A percentile compares a stretch with the other conserved stretches of the same genome.
phyloP scores from a whole-genome alignment of 2,797 vertebrate genomes.

The Lindbergichthys nudifrons region DNA sequence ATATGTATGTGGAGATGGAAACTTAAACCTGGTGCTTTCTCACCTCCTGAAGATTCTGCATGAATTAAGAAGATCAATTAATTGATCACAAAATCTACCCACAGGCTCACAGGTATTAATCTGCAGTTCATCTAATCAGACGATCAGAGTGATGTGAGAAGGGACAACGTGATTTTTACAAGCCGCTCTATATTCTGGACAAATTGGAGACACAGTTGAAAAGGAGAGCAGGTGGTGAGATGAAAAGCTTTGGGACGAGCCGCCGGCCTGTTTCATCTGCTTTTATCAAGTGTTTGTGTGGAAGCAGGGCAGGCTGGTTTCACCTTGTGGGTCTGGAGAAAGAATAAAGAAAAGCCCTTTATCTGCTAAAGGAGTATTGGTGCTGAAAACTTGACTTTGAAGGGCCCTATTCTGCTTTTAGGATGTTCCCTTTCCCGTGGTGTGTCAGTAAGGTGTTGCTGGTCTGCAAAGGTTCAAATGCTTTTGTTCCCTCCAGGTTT shows the following conservation, averaged over 20 bases:
- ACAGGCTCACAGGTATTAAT: neutral
- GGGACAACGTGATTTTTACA: neutral
- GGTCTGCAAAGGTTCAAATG: neutral
- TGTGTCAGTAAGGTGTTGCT: no score
- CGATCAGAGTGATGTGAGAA: neutral
- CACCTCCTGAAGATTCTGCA: no score
- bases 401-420: no score
- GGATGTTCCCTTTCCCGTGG: no score
- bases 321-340: neutral
- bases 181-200: conserved; percentile 17
- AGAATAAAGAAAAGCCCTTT: neutral
- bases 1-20: conserved; percentile 5
- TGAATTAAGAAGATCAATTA: no score
- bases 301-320: conserved; percentile 15
- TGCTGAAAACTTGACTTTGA: no score
- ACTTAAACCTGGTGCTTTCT: neutral
- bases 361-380: neutral
- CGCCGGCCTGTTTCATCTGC: conserved; percentile 41
- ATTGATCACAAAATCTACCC: no score
- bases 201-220: conserved; percentile 39
- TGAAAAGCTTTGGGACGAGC: conserved; percentile 50
- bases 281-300: neutral
- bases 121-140: neutral
- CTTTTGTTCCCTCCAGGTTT: neutral
- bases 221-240: conserved; percentile 58